Conservation (phyloP, 2,797 vertebrate genomes). For the Brachymystax lenok region DNA sequence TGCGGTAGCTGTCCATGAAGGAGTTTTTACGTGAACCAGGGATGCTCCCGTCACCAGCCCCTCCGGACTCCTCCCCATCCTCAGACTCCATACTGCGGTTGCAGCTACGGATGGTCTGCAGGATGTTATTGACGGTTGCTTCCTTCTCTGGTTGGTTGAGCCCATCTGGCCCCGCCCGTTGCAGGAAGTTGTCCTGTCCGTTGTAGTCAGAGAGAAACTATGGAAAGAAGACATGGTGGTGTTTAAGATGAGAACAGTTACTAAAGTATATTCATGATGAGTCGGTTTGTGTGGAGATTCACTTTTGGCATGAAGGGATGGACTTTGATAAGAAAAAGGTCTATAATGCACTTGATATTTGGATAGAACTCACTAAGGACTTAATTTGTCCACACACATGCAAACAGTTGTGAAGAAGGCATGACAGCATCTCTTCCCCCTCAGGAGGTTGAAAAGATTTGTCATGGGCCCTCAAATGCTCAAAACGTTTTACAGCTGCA, state of each 20-base stretch:
- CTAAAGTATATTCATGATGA: neutral
- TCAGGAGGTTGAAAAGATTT: too few relatives aligned
- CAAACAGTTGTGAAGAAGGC: too few relatives aligned
- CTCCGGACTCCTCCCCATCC: conserved; percentile 80
- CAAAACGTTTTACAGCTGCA: too few relatives aligned
- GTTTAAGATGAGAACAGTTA: neutral
- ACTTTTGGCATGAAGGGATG: neutral
- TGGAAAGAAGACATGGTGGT: neutral
- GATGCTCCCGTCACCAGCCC: conserved; percentile 60
- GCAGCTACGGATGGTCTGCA: conserved; percentile 94
- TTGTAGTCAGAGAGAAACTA: conserved; percentile 93
- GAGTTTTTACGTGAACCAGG: conserved; percentile 82
- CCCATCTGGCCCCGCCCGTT: conserved; percentile 87
- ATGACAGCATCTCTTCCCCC: too few relatives aligned
- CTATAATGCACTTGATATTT: too few relatives aligned
- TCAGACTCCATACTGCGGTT: conserved; percentile 93
- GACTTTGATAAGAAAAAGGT: neutral
- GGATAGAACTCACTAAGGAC: too few relatives aligned
- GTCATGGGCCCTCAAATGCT: too few relatives aligned
- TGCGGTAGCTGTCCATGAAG: conserved; percentile 85
- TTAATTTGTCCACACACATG: too few relatives aligned
- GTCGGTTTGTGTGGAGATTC: neutral
- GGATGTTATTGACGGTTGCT: conserved; percentile 92
- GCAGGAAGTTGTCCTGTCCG: conserved; percentile 91
- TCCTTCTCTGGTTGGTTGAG: conserved; percentile 92